These are phyloP conservation scores for Lydus trimaculatus DNA, from an alignment of 2,888 invertebrate genomes.

Conservation along the genomic window DNA sequence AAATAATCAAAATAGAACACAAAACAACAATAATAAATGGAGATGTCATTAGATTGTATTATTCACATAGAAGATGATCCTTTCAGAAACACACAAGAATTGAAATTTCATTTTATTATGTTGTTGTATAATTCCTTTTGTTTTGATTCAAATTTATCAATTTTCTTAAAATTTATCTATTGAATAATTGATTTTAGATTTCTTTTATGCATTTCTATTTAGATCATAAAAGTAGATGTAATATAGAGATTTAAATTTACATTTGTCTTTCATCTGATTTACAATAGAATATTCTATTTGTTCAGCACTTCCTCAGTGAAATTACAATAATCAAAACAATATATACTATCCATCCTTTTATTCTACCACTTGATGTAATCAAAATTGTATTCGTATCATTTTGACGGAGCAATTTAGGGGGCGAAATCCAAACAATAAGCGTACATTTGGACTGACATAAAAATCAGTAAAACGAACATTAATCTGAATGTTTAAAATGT, in stretches of 20 bases:
- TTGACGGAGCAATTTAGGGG: too few relatives aligned
- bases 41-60: not conserved
- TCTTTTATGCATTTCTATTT: not conserved
- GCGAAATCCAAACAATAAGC: too few relatives aligned
- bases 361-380: too few relatives aligned
- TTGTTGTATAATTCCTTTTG: not conserved
- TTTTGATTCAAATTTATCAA: not conserved
- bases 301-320: not conserved
- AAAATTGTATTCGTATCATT: too few relatives aligned
- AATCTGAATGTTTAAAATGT: too few relatives aligned
- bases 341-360: not conserved
- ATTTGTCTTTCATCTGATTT: not conserved
- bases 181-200: not conserved
- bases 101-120: not conserved
- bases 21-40: not conserved
- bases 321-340: not conserved
- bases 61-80: not conserved
- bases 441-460: too few relatives aligned
- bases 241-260: not conserved
- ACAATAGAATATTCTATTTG: not conserved
- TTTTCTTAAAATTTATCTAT: not conserved
- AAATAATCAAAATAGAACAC: not conserved
- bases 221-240: not conserved
- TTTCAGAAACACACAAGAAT: not conserved
- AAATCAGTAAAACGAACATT: too few relatives aligned